phyloP scores from a whole-genome alignment of 1,140 invertebrate species.

The Chironomus striatipennis region DNA sequence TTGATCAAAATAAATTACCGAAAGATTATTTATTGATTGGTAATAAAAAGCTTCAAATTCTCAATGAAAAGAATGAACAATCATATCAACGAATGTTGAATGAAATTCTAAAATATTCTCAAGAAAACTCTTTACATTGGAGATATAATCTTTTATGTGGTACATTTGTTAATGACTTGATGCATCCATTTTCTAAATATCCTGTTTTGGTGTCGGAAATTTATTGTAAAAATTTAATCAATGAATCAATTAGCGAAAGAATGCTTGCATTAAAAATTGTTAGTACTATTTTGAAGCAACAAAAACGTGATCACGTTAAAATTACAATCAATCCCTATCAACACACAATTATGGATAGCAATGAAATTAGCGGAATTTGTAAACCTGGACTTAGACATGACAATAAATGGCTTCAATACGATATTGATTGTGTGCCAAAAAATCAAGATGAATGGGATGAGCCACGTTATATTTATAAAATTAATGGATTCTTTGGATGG shows the following conservation, averaged over 20 bases:
- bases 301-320: constrained; percentile 61
- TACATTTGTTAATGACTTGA: constrained; percentile 58
- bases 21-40: constrained; percentile 40
- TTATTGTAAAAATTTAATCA: constrained; percentile 56
- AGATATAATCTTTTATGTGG: constrained; percentile 65
- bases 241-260: constrained; percentile 67
- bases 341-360: constrained; percentile 32
- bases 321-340: constrained; percentile 46
- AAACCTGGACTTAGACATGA: constrained; percentile 49
- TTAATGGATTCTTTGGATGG: constrained; percentile 75
- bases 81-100: constrained; percentile 54
- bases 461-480: constrained; percentile 56
- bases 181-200: constrained; percentile 60
- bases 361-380: constrained; percentile 29
- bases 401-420: constrained; percentile 67
- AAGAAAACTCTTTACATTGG: constrained; percentile 58
- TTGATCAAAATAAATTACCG: constrained; percentile 27
- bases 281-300: constrained; percentile 63
- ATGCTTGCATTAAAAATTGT: constrained; percentile 57
- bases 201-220: constrained; percentile 54
- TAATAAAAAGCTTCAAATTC: constrained; percentile 36
- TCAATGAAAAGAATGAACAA: constrained; percentile 44
- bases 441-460: constrained; percentile 67
- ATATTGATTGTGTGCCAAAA: constrained; percentile 47
- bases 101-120: constrained; percentile 44